These are phyloP conservation scores for Achlya flavicornis DNA, from an alignment of 2,888 invertebrate genomes.

Conservation along the genomic window DNA sequence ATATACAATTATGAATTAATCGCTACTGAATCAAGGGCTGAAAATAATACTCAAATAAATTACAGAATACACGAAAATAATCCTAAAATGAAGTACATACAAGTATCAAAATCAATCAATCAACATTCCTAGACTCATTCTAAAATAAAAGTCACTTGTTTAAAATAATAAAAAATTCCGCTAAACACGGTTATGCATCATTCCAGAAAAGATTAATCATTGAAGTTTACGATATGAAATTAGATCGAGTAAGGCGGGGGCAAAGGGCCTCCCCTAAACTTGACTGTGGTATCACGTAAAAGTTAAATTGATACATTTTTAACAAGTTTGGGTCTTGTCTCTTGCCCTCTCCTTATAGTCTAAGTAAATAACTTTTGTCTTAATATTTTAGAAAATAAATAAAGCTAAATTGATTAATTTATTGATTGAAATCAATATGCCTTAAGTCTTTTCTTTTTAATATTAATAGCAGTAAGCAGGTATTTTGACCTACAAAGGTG, in stretches of 20 bases:
- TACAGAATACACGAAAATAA: no score
- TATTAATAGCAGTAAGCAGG: no score
- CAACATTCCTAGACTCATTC: no score
- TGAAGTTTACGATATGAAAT: conserved; percentile 54
- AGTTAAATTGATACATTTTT: conserved; percentile 73
- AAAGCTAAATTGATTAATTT: no score
- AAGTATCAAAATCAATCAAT: no score
- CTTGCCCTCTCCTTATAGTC: conserved; percentile 20
- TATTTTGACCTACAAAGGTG: no score
- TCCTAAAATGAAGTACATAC: no score
- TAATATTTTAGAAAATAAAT: background rate
- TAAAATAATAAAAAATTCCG: background rate
- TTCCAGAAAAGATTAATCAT: conserved; percentile 38
- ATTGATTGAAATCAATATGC: no score
- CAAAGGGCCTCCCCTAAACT: conserved; percentile 37
- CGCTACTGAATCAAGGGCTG: no score
- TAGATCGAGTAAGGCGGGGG: conserved; percentile 32
- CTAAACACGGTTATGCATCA: conserved; percentile 2
- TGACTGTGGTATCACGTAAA: conserved; percentile 47
- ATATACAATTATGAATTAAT: no score
- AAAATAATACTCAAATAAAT: no score
- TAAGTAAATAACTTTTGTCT: conserved; percentile 27
- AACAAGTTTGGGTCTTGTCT: conserved; percentile 53
- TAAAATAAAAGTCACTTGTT: background rate
- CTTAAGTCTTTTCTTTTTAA: no score